Conservation (phyloP, 2,113 vertebrate species). For the Pelodiscus sinensis region DNA sequence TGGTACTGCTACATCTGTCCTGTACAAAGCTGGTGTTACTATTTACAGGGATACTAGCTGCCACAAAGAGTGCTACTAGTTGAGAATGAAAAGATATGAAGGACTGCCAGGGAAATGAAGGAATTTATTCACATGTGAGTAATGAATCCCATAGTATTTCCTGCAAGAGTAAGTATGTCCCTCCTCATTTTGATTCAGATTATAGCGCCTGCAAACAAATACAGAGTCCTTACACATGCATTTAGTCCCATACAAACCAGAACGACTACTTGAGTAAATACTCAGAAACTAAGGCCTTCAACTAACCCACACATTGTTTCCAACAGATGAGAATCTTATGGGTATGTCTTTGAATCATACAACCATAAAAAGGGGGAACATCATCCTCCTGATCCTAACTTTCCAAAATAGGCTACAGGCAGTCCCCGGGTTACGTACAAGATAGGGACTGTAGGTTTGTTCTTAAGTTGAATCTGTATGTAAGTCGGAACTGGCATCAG, state of each 20-base stretch:
- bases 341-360: not conserved
- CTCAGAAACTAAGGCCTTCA: not conserved
- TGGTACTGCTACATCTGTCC: not conserved
- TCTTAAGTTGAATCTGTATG: too few relatives aligned
- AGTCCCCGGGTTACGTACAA: too few relatives aligned
- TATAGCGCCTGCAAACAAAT: not conserved
- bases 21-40: not conserved
- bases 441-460: too few relatives aligned
- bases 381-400: not conserved
- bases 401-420: not conserved
- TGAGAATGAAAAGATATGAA: not conserved
- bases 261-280: not conserved
- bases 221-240: slow-evolving; percentile 9
- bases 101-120: not conserved
- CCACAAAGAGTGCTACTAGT: not conserved
- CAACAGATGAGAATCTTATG: not conserved
- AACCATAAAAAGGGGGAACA: not conserved
- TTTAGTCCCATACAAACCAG: slow-evolving; percentile 28
- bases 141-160: not conserved
- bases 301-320: not conserved
- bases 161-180: not conserved
- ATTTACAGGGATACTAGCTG: not conserved
- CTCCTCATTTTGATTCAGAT: not conserved
- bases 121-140: not conserved
- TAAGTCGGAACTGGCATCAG: too few relatives aligned